Evolutionary conservation across 2,888 invertebrate genomes (phyloP).

Genomic region (Hyposoter didymator): DNA sequence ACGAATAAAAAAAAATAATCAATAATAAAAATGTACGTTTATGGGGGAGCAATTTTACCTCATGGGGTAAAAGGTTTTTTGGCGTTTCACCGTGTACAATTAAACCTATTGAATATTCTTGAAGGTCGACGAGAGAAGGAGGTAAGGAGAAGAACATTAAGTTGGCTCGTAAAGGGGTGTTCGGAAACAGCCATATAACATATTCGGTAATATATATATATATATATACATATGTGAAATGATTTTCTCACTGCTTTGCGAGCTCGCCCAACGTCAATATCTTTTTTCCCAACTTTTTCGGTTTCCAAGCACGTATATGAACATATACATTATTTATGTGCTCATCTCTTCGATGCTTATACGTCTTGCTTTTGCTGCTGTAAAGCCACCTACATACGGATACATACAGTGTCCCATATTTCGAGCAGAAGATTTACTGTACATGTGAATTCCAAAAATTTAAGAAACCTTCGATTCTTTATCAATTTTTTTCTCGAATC

Average conservation of each 20-base stretch:
- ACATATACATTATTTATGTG: constrained; percentile 65
- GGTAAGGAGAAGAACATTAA: constrained; percentile 44
- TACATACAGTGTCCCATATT: constrained; percentile 21
- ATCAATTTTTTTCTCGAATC: not conserved
- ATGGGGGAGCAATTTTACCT: constrained; percentile 11
- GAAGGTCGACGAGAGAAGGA: constrained; percentile 13
- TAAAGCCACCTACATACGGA: not conserved
- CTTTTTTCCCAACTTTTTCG: constrained; percentile 60
- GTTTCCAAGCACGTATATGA: constrained; percentile 65
- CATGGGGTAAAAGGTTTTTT: constrained; percentile 4
- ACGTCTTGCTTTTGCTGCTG: constrained; percentile 40
- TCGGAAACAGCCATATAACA: constrained; percentile 21
- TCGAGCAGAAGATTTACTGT: not conserved
- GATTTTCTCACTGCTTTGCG: constrained; percentile 8
- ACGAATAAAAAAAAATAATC: no score
- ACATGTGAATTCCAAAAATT: not conserved
- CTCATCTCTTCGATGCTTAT: constrained; percentile 47
- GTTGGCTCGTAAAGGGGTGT: constrained; percentile 53
- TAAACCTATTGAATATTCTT: constrained; percentile 60
- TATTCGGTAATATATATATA: constrained; percentile 20
- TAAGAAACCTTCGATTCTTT: not conserved
- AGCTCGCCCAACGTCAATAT: constrained; percentile 46
- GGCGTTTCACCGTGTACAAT: constrained; percentile 40
- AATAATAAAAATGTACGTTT: not conserved
- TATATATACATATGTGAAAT: not conserved